Evolutionary conservation across 2,888 invertebrate species (phyloP), one percentile per base, ranked within the genome.

Genomic region (Dasysyrphus tricinctus): DNA sequence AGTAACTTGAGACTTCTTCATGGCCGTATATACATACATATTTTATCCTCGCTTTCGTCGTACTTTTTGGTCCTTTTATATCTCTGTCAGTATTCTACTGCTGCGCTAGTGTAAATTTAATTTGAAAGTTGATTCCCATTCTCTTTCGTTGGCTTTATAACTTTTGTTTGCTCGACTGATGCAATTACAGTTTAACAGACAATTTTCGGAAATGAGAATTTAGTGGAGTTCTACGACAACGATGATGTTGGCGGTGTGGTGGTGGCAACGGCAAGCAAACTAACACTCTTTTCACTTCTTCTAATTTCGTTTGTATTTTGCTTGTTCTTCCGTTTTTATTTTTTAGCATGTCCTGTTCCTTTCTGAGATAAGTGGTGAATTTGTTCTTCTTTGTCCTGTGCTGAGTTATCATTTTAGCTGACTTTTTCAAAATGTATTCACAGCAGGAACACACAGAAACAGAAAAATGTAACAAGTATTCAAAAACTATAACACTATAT

Each of bases 171-270:
- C 65, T 82, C 78, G 74, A 75, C 82, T 86, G 86, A 86, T 86
- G 82, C 86, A 86, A 86, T 86, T 86, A 86, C 86, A 82, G 86
- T 86, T 86, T 86, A 86, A 86, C 82, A 86, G 86, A 86, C 82
- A 86, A 86, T 86, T 86, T 86, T 86, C 82, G 86, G 86, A 86
- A 86, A 86, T 86, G 86, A 82, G 78, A 79, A 86, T 86, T 82
- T 81, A 82, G 75, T 86, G 74, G 54, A 79, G 82, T 79, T 82
- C 61, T 42, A 61, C 29, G 69, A 14, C 14, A 61, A 61, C 39
- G 61, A 14, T 2, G 16, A 16, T 24, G 24, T 16, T 32, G 16
- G 6, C 51, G 29, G n/a, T n/a, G 8, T 37, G 16, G 37, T 16
- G 12, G 14, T 6, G 16, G 12, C 39, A 12, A 4, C 9, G 16